Conservation (phyloP, 35 echinoderm and acorn worm species). For the Ptychodera flava region DNA sequence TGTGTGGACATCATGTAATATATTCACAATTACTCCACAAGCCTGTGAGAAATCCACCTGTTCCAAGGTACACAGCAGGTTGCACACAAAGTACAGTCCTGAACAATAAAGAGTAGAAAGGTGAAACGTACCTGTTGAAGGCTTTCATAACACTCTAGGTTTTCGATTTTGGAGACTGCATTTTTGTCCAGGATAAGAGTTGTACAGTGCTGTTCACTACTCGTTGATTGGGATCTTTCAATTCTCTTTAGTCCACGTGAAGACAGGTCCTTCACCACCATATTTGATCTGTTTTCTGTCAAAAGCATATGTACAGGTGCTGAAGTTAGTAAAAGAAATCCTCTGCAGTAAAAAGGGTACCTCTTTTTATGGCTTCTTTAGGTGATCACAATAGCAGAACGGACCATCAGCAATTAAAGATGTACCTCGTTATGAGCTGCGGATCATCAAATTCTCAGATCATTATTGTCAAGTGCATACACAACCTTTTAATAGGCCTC, state of each 20-base stretch:
- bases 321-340: not conserved
- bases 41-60: too few relatives aligned
- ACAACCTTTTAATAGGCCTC: too few relatives aligned
- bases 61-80: too few relatives aligned
- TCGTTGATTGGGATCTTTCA: constrained; percentile 23
- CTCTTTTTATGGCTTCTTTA: not conserved
- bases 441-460: too few relatives aligned
- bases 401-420: too few relatives aligned
- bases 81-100: too few relatives aligned
- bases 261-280: constrained; percentile 74
- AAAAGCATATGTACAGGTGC: not conserved
- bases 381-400: not conserved
- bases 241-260: constrained; percentile 73
- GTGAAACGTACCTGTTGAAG: constrained; percentile 70
- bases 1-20: too few relatives aligned
- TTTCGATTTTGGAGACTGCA: constrained; percentile 77
- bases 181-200: constrained; percentile 94
- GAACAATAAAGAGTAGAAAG: not conserved
- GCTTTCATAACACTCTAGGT: constrained; percentile 59
- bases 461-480: too few relatives aligned
- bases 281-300: not conserved
- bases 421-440: too few relatives aligned
- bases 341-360: not conserved
- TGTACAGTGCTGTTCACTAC: constrained; percentile 48
- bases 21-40: too few relatives aligned